phyloP scores from a whole-genome alignment of 53 echinoderm and acorn worm genomes.

The Echinarachnius parma region DNA sequence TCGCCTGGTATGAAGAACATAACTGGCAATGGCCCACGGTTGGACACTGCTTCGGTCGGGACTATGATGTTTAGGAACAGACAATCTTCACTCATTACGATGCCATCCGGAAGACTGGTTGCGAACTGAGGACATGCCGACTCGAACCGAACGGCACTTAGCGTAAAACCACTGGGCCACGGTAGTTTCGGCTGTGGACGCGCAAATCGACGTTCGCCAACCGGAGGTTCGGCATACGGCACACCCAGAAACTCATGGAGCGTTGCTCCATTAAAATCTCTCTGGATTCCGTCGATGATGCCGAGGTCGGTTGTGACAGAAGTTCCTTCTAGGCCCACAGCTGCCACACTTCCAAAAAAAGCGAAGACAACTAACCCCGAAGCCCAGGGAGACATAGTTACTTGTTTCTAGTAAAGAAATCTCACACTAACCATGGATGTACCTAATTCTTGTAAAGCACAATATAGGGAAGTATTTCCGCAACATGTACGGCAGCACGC shows the following conservation, averaged over 20 bases:
- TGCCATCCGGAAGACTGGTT: neutral
- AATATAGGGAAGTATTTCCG: too few species aligned
- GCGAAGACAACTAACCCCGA: too few species aligned
- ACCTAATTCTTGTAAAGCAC: too few species aligned
- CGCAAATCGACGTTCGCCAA: constrained; percentile 44
- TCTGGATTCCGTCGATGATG: neutral
- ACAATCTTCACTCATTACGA: constrained; percentile 46
- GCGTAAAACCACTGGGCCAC: constrained; percentile 20
- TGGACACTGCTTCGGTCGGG: constrained; percentile 8
- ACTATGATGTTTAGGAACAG: constrained; percentile 57
- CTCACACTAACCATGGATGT: too few species aligned
- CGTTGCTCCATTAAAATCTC: neutral
- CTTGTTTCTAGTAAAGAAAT: too few species aligned
- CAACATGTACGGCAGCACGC: too few species aligned
- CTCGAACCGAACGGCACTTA: constrained; percentile 21
- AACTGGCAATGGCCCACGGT: constrained; percentile 23
- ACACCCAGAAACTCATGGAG: constrained; percentile 41
- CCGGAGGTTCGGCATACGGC: constrained; percentile 69
- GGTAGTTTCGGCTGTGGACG: constrained; percentile 29
- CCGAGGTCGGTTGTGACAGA: neutral
- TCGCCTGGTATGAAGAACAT: constrained; percentile 65
- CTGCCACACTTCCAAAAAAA: too few species aligned
- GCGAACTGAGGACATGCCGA: constrained; percentile 43
- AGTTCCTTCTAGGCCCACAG: too few species aligned
- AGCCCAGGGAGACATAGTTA: too few species aligned